Conservation (phyloP, 2,113 vertebrate species). For the Urocitellus parryii region DNA sequence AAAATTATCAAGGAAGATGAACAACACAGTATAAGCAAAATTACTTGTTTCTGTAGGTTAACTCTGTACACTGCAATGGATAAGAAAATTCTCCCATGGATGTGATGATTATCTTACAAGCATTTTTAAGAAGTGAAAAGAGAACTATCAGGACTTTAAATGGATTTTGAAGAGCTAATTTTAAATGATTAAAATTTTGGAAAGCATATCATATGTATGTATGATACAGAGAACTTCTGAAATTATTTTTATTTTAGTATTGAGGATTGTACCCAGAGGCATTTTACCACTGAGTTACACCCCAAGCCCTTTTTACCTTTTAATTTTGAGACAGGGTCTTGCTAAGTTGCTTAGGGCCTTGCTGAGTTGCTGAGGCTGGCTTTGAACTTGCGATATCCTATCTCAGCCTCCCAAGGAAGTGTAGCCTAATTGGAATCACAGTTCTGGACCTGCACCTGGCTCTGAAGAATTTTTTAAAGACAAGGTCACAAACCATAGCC, state of each 20-base stretch:
- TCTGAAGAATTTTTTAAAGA: background rate
- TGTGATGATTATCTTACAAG: background rate
- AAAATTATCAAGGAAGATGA: conserved; percentile 33
- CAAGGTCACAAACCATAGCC: background rate
- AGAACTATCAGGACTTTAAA: conserved; percentile 36
- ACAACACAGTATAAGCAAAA: conserved; percentile 1
- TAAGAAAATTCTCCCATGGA: background rate
- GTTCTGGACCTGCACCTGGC: too few relatives aligned
- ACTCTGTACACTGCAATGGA: conserved; percentile 25
- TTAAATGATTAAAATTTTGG: conserved; percentile 2
- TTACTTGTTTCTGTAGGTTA: conserved; percentile 8
- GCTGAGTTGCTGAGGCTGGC: too few relatives aligned
- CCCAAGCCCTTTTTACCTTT: too few relatives aligned
- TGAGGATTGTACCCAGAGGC: too few relatives aligned
- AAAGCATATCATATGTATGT: background rate
- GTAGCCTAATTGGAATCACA: too few relatives aligned
- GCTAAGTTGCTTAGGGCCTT: too few relatives aligned
- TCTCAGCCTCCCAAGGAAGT: too few relatives aligned
- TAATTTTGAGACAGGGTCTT: too few relatives aligned
- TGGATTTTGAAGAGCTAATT: conserved; percentile 35
- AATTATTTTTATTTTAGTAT: background rate
- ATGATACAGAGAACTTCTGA: background rate
- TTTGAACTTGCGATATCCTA: too few relatives aligned
- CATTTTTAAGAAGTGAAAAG: conserved; percentile 31
- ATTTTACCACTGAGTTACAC: too few relatives aligned